A percentile compares a stretch with the other conserved stretches of the same genome.
Conservation (phyloP, 1,140 invertebrate species). For the Pectinophora gossypiella region DNA sequence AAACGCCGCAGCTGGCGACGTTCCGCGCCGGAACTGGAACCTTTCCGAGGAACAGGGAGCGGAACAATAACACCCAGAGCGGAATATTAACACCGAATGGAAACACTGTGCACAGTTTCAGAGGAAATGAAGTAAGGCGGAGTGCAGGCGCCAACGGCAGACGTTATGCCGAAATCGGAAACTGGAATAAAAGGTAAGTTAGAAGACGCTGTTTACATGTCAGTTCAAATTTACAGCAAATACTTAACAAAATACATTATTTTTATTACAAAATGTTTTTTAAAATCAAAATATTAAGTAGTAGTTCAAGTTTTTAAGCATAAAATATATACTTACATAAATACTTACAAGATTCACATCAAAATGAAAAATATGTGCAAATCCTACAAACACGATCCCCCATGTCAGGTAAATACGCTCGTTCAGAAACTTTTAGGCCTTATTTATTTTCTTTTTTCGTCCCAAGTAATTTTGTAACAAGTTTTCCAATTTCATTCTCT, state of each 20-base stretch:
- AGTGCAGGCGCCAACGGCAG: slow-evolving; percentile 69
- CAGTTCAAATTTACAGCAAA: too few relatives aligned
- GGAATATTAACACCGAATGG: slow-evolving; percentile 75
- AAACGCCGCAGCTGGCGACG: slow-evolving; percentile 59
- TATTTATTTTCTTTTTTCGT: slow-evolving; percentile 73
- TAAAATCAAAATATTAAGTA: too few relatives aligned
- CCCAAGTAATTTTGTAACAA: slow-evolving; percentile 70
- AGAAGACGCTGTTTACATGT: slow-evolving; percentile 6
- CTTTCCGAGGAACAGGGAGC: slow-evolving; percentile 64
- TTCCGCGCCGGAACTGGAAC: slow-evolving; percentile 70
- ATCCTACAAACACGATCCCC: neutral
- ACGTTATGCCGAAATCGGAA: slow-evolving; percentile 74
- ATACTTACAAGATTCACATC: too few relatives aligned
- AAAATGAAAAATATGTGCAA: neutral
- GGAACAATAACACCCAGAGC: slow-evolving; percentile 58
- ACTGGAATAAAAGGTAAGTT: slow-evolving; percentile 73
- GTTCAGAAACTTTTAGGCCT: slow-evolving; percentile 51
- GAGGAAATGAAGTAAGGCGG: slow-evolving; percentile 72
- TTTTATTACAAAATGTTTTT: too few relatives aligned
- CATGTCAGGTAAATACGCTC: slow-evolving; percentile 43
- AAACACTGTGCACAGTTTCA: slow-evolving; percentile 62
- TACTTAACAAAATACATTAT: too few relatives aligned
- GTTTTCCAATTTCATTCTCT: slow-evolving; percentile 75
- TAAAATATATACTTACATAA: too few relatives aligned
- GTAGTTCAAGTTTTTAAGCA: too few relatives aligned